phyloP scores from a whole-genome alignment of 2,888 invertebrate species.

The Amphipyra tragopoginis region DNA sequence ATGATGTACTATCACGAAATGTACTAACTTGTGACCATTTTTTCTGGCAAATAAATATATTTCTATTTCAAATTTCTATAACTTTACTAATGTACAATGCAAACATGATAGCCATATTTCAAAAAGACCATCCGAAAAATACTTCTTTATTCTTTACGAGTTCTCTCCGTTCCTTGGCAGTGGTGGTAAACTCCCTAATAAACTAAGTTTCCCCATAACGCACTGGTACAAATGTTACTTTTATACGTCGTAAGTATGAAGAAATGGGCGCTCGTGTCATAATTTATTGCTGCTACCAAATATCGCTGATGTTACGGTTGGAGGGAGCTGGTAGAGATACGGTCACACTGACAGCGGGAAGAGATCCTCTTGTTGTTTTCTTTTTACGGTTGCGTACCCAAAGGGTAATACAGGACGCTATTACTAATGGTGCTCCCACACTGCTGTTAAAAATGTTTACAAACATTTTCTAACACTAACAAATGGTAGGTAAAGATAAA shows the following conservation, averaged over 20 bases:
- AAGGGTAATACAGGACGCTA: too few relatives aligned
- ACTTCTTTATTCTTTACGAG: neutral
- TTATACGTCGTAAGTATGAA: slow-evolving; percentile 36
- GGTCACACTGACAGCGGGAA: neutral
- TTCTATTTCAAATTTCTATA: too few relatives aligned
- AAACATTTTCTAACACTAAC: too few relatives aligned
- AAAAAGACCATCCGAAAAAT: neutral
- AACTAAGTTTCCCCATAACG: slow-evolving; percentile 29
- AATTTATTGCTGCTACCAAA: slow-evolving; percentile 37
- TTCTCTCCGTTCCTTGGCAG: neutral
- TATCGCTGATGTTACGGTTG: slow-evolving; percentile 36
- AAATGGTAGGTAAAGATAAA: too few relatives aligned
- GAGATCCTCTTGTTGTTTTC: neutral
- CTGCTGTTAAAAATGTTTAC: too few relatives aligned
- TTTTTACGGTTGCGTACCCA: too few relatives aligned
- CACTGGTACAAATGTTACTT: slow-evolving; percentile 32
- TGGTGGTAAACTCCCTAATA: slow-evolving; percentile 29
- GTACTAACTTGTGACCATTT: too few relatives aligned
- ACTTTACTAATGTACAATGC: neutral
- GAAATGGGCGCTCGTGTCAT: slow-evolving; percentile 31
- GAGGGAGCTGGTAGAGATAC: neutral
- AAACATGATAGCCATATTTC: neutral
- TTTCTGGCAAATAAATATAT: too few relatives aligned
- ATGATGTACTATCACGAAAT: too few relatives aligned
- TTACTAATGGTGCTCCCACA: too few relatives aligned